Base-by-base conservation (phyloP, 2,113 vertebrate species). In the Cairina moschata region DNA sequence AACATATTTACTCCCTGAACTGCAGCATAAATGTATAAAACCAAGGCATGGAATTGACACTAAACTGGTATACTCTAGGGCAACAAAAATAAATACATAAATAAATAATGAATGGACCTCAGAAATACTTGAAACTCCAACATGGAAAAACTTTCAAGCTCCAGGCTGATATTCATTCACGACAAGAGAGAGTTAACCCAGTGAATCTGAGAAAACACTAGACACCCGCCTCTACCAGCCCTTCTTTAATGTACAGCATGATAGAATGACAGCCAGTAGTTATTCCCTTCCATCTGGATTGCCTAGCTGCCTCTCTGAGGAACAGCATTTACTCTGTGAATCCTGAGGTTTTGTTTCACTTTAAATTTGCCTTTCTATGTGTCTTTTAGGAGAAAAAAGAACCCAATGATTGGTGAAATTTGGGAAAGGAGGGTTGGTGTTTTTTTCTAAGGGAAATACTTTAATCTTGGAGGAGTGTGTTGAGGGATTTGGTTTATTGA, bases 341-440 rank as follows among this genome's bases (percentile, higher is more conserved):
- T 81, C 83, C 65, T 56, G 3, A 6, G 1, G 20, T 28, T 71
- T 77, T 83, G 16, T 50, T 96, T 95, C 1, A 68, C 56, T 97
- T 82, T 20, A 86, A 68, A 60, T 79, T 78, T 75, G 4, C 9
- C 7, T 89, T 82, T 9, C 8, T 42, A 32, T 60, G 14, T 83
- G 56, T 56, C 29, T 89, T 89, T 72, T 55, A 84, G 22, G 32
- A 92, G 15, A 18, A 86, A 83, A 87, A 88, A 74, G n/a, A 73
- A 16, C 66, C 28, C 74, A 93, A 71, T 67, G 1, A 8, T 59
- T 83, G 18, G 15, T 81, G 46, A 93, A 95, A 79, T 31, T 87
- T 76, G 63, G 17, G 44, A 44, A 67, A 56, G 6, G 17, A 81
- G 4, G 13, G 3, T 31, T 63, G 4, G 8, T 72, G 50, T 29